Conservation (phyloP, 2,113 vertebrate species). For the Psittacula cyanocephala region DNA sequence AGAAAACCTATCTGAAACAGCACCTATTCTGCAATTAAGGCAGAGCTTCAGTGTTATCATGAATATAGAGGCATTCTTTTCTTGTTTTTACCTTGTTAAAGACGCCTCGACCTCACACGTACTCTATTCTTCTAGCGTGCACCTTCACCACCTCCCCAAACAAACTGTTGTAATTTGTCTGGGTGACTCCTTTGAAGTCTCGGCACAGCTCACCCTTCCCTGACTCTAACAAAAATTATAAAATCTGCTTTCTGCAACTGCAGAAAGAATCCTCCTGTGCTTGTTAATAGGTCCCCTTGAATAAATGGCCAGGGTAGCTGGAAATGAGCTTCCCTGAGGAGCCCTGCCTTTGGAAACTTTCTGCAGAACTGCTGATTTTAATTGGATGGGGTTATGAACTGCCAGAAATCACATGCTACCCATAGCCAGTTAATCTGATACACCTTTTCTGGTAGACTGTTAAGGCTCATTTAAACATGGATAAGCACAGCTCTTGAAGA, state of each 20-base stretch:
- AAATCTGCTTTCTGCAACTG: neutral
- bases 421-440: accelerated
- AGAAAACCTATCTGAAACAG: neutral
- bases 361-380: neutral
- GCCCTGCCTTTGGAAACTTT: neutral
- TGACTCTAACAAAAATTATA: accelerated
- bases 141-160: neutral
- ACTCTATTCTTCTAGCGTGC: neutral
- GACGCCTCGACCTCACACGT: neutral
- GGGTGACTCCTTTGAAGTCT: neutral
- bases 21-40: neutral
- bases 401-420: neutral
- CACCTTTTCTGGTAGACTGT: neutral
- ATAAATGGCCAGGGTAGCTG: neutral
- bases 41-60: neutral
- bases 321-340: neutral
- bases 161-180: neutral
- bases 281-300: neutral
- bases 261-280: neutral
- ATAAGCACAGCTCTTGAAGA: neutral
- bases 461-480: neutral
- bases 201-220: neutral
- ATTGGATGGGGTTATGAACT: neutral
- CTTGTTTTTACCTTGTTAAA: neutral
- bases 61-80: neutral